phyloP scores from a whole-genome alignment of 2,113 vertebrate genomes.

The Garra rufa region DNA sequence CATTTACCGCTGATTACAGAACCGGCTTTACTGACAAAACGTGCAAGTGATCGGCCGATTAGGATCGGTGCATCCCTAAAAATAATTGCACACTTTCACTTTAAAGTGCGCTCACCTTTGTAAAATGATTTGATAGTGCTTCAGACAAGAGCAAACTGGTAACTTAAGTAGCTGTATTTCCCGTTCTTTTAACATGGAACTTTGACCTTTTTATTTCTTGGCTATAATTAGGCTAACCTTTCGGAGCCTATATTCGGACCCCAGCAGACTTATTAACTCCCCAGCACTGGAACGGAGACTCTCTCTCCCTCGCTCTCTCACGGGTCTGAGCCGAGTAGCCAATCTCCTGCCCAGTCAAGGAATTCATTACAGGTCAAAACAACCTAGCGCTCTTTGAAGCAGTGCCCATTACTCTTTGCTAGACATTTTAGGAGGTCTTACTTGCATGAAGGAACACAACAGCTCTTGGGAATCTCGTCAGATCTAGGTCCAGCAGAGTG shows the following conservation, averaged over 20 bases:
- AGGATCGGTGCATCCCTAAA: too few species aligned
- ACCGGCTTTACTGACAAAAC: too few species aligned
- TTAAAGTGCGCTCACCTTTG: neutral
- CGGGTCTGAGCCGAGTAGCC: constrained; percentile 62
- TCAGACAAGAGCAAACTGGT: constrained; percentile 72
- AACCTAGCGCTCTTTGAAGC: constrained; percentile 58
- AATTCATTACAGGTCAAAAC: constrained; percentile 73
- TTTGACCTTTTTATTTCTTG: constrained; percentile 80
- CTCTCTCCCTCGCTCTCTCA: constrained; percentile 38
- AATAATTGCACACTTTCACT: neutral
- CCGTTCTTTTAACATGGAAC: constrained; percentile 70
- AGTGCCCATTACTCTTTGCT: constrained; percentile 52
- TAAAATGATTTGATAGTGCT: constrained; percentile 74
- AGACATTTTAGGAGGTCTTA: constrained; percentile 48
- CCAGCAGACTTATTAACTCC: constrained; percentile 74
- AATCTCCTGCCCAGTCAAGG: constrained; percentile 59
- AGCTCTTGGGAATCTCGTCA: constrained; percentile 32
- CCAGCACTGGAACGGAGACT: constrained; percentile 63
- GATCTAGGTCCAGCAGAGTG: constrained; percentile 27
- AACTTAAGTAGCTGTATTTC: constrained; percentile 63
- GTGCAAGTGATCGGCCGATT: too few species aligned
- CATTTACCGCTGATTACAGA: too few species aligned
- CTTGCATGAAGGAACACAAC: constrained; percentile 38
- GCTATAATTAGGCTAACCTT: constrained; percentile 82
- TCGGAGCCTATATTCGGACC: constrained; percentile 70